Evolutionary conservation across 2,888 invertebrate genomes (phyloP), one percentile per base, ranked within the genome.

Genomic region (Diarsia rubi): DNA sequence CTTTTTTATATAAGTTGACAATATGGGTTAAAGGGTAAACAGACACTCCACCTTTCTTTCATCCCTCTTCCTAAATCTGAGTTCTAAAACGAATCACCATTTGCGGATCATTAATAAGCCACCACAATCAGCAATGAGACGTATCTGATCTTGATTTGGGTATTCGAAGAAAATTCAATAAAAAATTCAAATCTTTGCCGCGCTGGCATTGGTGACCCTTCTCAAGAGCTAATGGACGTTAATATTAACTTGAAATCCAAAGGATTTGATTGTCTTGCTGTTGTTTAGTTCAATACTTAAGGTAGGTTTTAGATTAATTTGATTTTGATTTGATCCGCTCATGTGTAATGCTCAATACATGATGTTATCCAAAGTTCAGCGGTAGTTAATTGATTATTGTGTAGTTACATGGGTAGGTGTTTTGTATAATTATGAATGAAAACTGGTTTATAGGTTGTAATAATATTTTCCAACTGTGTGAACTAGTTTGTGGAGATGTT

Each of bases 71-170:
- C 21, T 0, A 14, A 47, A 1, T 57, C 75, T 31, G 5, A 21
- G 44, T 63, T 8, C 5, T 11, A 16, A 78, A 69, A 45, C 27
- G 49, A 82, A 60, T 67, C 78, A 68, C 27, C 57, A 60, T 83
- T 78, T 73, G 31, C 12, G 24, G 54, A 71, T 84, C 72, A 83
- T 86, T 73, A 73, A 87, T 79, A 76, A 78, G 63, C 63, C 42
- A 69, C 75, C 57, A 82, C 68, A 81, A 75, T 85, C 70, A 71
- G 77, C 77, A 79, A 73, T 71, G 66, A 78, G 63, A 79, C 71
- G 67, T 70, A 83, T 81, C 74, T 81, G 86, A 86, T 75, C 73
- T 81, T 86, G 86, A 86, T 88, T 86, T 79, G 85, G 86, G 88
- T 86, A 81, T 70, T 76, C 70, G 66, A 76, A 76, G 85, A 79